Percentiles rank a stretch among this genome's conserved stretches.
Evolutionary conservation across 1,140 invertebrate species (phyloP).

Genomic region (Aphelinus certus): DNA sequence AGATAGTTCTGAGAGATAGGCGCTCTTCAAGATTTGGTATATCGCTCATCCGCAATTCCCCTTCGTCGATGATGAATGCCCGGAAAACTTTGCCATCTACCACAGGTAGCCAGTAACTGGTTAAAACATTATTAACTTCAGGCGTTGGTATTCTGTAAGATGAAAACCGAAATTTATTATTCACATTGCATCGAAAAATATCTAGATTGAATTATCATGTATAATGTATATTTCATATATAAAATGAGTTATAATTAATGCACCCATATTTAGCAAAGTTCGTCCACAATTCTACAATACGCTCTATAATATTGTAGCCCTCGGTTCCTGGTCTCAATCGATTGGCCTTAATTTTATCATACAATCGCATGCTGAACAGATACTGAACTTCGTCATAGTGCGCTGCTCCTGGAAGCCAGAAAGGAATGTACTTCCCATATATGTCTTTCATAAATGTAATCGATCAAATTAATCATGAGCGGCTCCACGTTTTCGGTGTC

Average conservation of each 20-base stretch:
- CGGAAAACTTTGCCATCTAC: conserved; percentile 27
- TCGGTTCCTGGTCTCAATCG: background rate
- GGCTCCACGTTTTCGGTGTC: conserved; percentile 2
- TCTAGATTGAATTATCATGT: no score
- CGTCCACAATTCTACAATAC: conserved; percentile 50
- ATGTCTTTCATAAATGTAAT: no score
- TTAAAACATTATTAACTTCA: conserved; percentile 42
- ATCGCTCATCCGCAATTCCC: conserved; percentile 31
- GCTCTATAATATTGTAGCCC: conserved; percentile 41
- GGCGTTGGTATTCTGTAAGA: conserved; percentile 57
- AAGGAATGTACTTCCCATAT: no score
- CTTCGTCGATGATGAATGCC: conserved; percentile 40
- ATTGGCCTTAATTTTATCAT: conserved; percentile 5
- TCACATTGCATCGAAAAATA: no score
- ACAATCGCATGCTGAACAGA: conserved; percentile 43
- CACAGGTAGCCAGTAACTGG: conserved; percentile 58
- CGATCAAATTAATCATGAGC: no score
- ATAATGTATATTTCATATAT: no score
- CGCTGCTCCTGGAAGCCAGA: conserved; percentile 41
- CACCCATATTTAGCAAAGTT: conserved; percentile 60
- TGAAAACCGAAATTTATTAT: no score
- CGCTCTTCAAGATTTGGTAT: conserved; percentile 28
- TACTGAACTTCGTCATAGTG: conserved; percentile 53
- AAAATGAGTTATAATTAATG: no score
- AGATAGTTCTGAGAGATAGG: background rate